phyloP scores from a whole-genome alignment of 2,888 invertebrate genomes.

The Tenthredo livida region DNA sequence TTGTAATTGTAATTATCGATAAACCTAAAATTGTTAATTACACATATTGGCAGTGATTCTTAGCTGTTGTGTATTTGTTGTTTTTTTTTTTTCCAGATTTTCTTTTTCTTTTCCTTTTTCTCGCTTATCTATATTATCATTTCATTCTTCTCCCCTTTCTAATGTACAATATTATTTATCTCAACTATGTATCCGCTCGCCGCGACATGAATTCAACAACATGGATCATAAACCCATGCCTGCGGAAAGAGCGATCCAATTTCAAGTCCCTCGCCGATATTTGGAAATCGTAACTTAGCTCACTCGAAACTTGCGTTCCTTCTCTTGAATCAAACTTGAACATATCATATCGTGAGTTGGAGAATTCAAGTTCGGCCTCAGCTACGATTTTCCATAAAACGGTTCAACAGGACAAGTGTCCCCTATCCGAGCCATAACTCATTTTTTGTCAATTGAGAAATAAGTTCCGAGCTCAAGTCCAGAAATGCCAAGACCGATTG shows the following conservation, averaged over 20 bases:
- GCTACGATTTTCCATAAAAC: not conserved
- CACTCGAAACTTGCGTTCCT: not conserved
- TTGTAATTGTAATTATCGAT: constrained; percentile 67
- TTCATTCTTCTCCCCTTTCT: not conserved
- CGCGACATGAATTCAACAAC: constrained; percentile 18
- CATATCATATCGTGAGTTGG: too few species aligned
- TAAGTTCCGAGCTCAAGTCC: constrained; percentile 49
- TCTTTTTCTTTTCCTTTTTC: constrained; percentile 45
- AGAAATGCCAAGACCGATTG: constrained; percentile 71
- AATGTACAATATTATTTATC: constrained; percentile 49
- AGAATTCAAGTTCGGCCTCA: not conserved
- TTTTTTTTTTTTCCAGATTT: constrained; percentile 21
- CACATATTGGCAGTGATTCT: constrained; percentile 77
- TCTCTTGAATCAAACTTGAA: not conserved
- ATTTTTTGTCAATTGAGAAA: constrained; percentile 26
- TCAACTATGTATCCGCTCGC: constrained; percentile 16
- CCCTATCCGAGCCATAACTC: not conserved
- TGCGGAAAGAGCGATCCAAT: constrained; percentile 18
- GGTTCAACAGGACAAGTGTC: not conserved
- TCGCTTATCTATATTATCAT: constrained; percentile 42
- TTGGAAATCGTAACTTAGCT: not conserved
- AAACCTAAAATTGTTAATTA: constrained; percentile 70
- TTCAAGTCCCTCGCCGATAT: constrained; percentile 25
- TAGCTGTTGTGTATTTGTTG: constrained; percentile 74
- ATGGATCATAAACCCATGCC: not conserved